These are phyloP conservation scores for Choristoneura rosaceana DNA, from an alignment of 2,888 invertebrate genomes.

Conservation along the genomic window DNA sequence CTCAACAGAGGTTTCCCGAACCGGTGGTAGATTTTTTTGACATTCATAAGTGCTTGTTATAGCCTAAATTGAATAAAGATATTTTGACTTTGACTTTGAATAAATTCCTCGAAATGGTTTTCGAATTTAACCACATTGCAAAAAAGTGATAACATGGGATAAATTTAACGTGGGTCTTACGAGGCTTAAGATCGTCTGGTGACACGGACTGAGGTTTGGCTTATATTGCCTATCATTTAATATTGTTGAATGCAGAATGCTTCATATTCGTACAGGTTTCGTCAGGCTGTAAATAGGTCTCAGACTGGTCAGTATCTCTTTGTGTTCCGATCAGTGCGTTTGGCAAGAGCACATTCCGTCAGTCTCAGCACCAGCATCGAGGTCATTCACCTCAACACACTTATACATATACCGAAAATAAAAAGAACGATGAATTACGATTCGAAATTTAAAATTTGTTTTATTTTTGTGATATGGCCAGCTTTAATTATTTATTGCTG, in stretches of 20 bases:
- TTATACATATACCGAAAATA: background rate
- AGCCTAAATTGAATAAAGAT: too few species aligned
- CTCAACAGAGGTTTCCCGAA: too few species aligned
- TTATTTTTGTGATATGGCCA: background rate
- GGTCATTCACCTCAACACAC: constrained; percentile 69
- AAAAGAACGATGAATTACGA: background rate
- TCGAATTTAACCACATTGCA: too few species aligned
- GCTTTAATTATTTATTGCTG: too few species aligned
- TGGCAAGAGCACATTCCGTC: constrained; percentile 79
- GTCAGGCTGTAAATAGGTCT: background rate
- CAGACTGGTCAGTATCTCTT: constrained; percentile 27
- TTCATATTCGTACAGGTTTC: background rate
- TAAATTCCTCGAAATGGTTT: too few species aligned
- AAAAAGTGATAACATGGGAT: too few species aligned
- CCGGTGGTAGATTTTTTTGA: too few species aligned
- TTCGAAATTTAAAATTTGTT: background rate
- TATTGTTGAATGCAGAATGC: background rate
- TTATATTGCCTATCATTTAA: background rate
- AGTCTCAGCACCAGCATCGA: constrained; percentile 58
- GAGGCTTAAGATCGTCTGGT: too few species aligned
- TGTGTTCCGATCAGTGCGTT: constrained; percentile 79
- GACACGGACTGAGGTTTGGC: background rate
- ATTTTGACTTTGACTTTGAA: too few species aligned
- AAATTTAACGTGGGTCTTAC: too few species aligned
- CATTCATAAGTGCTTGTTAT: too few species aligned